These are phyloP conservation scores for Molossus molossus DNA, from an alignment of 2,797 vertebrate genomes.

Conservation along the genomic window DNA sequence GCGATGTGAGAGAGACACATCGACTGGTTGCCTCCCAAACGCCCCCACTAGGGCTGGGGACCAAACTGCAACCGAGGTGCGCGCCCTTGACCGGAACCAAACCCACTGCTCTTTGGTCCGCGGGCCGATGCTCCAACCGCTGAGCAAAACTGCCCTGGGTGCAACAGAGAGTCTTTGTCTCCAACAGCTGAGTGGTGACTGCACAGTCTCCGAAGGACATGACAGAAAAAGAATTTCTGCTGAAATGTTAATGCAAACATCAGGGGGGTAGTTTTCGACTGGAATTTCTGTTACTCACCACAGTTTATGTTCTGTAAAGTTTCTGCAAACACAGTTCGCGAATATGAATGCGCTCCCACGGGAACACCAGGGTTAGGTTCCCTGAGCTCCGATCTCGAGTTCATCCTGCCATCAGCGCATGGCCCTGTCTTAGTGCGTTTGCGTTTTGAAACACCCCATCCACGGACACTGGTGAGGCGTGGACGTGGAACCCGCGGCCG, in stretches of 20 bases:
- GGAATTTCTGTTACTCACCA: background rate
- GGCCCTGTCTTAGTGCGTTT: background rate
- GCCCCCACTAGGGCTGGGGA: no score
- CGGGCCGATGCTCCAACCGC: no score
- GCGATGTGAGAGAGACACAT: no score
- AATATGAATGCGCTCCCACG: background rate
- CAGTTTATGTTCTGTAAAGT: background rate
- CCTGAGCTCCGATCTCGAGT: background rate
- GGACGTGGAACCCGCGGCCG: background rate
- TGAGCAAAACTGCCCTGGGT: no score
- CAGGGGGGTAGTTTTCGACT: background rate
- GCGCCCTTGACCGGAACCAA: no score
- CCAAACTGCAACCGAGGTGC: no score
- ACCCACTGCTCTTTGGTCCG: no score
- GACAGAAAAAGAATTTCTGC: background rate
- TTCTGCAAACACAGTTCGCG: background rate
- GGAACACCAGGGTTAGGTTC: background rate
- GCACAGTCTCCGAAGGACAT: background rate
- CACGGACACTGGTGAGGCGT: background rate
- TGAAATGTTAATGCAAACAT: background rate
- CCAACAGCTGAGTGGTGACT: background rate
- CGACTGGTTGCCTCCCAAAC: no score
- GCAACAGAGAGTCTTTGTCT: background rate
- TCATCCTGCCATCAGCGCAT: accelerated
- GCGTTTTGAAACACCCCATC: background rate